Evolutionary conservation across 2,888 invertebrate genomes (phyloP).

Genomic region (Catocala nupta): DNA sequence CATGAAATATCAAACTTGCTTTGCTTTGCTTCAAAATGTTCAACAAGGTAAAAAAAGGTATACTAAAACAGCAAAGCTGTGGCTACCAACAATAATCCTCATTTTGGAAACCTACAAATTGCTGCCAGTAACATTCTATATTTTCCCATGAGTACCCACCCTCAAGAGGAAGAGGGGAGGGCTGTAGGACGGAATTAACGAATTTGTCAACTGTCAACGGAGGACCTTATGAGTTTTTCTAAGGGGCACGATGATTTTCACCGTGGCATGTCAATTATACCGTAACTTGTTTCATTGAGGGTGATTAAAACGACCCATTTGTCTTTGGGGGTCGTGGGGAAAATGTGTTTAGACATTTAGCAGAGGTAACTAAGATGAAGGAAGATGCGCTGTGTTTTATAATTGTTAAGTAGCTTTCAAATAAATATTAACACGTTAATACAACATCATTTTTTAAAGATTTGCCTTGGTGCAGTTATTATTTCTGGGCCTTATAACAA

Average conservation of each 20-base stretch:
- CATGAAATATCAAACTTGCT: too few species aligned
- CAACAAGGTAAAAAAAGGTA: too few species aligned
- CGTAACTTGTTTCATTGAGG: conserved; percentile 50
- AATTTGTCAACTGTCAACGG: conserved; percentile 85
- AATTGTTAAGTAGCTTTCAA: too few species aligned
- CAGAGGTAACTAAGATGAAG: background rate
- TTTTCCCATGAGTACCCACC: conserved; percentile 59
- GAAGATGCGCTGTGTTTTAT: background rate
- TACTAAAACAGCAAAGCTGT: background rate
- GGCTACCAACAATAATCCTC: conserved; percentile 24
- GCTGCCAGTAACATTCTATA: conserved; percentile 59
- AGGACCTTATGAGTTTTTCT: conserved; percentile 81
- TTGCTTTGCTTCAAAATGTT: too few species aligned
- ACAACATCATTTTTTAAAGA: too few species aligned
- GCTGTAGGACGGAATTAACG: conserved; percentile 75
- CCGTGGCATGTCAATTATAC: conserved; percentile 64
- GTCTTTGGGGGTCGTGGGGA: conserved; percentile 31
- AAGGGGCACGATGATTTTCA: conserved; percentile 70
- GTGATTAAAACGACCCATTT: conserved; percentile 54
- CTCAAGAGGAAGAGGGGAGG: conserved; percentile 28
- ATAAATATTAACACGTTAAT: too few species aligned
- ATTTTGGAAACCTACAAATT: conserved; percentile 43
- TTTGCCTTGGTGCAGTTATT: too few species aligned
- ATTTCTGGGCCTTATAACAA: too few species aligned
- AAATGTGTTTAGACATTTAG: conserved; percentile 14